Evolutionary conservation across 2,113 vertebrate species (phyloP), one percentile per base, ranked within the genome.

Genomic region (Galemys pyrenaicus): DNA sequence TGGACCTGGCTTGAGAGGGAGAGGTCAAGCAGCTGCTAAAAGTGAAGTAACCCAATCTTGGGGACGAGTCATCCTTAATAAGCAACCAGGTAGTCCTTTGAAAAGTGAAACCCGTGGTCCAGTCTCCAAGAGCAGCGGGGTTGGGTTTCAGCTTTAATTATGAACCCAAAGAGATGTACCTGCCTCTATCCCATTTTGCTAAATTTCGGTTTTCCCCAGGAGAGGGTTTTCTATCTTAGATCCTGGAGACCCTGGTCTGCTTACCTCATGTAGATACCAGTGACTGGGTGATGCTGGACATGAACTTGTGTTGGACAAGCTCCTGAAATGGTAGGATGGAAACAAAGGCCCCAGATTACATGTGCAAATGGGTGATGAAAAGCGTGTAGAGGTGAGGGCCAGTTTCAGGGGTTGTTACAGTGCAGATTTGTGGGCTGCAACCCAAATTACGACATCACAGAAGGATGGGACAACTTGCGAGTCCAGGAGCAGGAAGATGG

Each of bases 11-110:
- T 86, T 96, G 89, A 96, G 94, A 93, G 87, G 94, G 92, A 92
- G 96, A 97, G 98, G 98, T 98, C 97, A 97, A 97, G 97, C 97
- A 97, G 97, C 97, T 96, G 94, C 97, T 96, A 92, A 94, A 96
- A 97, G 88, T 94, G 89, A 93, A 84, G 98, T 98, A 98, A 98
- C 95, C 96, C 96, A 95, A 98, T 98, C 94, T 95, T 62, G 60
- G 94, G 93, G 94, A 97, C 91, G 84, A 93, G 97, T 94, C 41
- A 96, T 87, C 96, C 97, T 98, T 98, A 97, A 97, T 98, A 97
- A 98, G 94, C 85, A 89, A 94, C 96, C 96, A 97, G 97, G 98
- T 98, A 96, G 89, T 94, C 88, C 98, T 97, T 98, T 98, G 98
- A 98, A 98, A 98, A 94, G 78, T 89, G 96, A 98, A 89, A 86